A percentile compares a stretch with the other conserved stretches of the same genome.
Conservation (phyloP, 2,797 vertebrate species). For the Australoheros facetus region DNA sequence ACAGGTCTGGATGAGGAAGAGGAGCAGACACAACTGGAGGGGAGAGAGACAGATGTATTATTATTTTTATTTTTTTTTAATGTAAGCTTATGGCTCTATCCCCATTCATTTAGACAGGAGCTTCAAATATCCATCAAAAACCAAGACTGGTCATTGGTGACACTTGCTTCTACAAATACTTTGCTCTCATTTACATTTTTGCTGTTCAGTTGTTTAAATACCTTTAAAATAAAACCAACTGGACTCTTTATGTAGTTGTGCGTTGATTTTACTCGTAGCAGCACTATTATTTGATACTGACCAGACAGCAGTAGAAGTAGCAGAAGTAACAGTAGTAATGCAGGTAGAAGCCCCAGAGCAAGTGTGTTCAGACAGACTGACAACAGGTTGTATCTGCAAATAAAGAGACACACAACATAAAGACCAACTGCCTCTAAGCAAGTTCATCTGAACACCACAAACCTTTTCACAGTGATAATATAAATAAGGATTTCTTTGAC, state of each 20-base stretch:
- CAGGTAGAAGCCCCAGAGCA: conserved; percentile 30
- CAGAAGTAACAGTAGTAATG: not conserved
- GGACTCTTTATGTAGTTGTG: not conserved
- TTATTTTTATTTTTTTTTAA: not conserved
- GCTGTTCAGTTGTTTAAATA: not conserved
- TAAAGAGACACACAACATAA: conserved; percentile 14
- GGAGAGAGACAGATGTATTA: not conserved
- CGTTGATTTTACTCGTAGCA: not conserved
- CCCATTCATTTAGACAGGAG: not conserved
- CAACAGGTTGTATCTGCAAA: conserved; percentile 60
- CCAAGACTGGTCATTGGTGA: not conserved
- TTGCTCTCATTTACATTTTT: not conserved
- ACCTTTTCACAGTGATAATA: not conserved
- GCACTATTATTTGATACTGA: conserved; percentile 36
- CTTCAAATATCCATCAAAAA: not conserved
- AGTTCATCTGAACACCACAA: not conserved
- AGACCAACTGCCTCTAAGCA: not conserved
- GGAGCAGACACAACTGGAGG: conserved; percentile 52
- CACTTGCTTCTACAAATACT: not conserved
- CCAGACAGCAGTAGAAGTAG: conserved; percentile 33
- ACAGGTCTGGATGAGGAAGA: conserved; percentile 31
- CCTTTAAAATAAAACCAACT: not conserved
- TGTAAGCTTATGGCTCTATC: not conserved
- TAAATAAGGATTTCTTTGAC: not conserved
- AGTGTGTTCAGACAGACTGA: conserved; percentile 55